Evolutionary conservation across 2,888 invertebrate genomes (phyloP).

Genomic region (Caenorhabditis wallacei): DNA sequence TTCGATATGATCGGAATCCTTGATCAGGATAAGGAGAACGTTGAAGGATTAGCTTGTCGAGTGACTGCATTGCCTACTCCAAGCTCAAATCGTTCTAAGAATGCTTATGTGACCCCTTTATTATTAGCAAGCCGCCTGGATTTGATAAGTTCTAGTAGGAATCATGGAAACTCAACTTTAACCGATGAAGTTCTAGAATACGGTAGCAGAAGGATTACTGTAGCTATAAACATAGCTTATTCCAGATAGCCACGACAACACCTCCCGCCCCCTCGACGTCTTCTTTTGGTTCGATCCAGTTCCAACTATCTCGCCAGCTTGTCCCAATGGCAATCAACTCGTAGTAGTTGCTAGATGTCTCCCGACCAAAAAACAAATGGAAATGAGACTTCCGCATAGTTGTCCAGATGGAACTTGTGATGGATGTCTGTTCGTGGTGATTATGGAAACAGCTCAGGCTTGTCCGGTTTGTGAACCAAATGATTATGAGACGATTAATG

Average conservation of each 20-base stretch:
- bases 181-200: conserved; percentile 80
- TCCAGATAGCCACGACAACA: conserved; percentile 67
- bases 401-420: conserved; percentile 86
- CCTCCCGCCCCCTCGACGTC: conserved; percentile 77
- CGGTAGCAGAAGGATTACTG: conserved; percentile 82
- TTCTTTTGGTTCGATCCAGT: conserved; percentile 79
- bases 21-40: conserved; percentile 58
- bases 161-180: conserved; percentile 69
- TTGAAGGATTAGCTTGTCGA: conserved; percentile 75
- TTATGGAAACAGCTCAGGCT: conserved; percentile 81
- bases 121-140: conserved; percentile 74
- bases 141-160: conserved; percentile 72
- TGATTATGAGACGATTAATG: conserved; percentile 85
- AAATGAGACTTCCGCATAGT: conserved; percentile 75
- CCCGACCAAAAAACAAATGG: conserved; percentile 75
- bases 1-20: conserved; percentile 54
- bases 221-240: conserved; percentile 25
- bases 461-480: conserved; percentile 86
- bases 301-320: conserved; percentile 82
- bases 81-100: conserved; percentile 62
- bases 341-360: conserved; percentile 86
- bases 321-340: conserved; percentile 85
- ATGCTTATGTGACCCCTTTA: conserved; percentile 74
- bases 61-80: conserved; percentile 77
- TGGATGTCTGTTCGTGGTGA: conserved; percentile 86